These are phyloP conservation scores for Megaleporinus macrocephalus DNA, from an alignment of 2,113 vertebrate genomes.

Conservation along the genomic window DNA sequence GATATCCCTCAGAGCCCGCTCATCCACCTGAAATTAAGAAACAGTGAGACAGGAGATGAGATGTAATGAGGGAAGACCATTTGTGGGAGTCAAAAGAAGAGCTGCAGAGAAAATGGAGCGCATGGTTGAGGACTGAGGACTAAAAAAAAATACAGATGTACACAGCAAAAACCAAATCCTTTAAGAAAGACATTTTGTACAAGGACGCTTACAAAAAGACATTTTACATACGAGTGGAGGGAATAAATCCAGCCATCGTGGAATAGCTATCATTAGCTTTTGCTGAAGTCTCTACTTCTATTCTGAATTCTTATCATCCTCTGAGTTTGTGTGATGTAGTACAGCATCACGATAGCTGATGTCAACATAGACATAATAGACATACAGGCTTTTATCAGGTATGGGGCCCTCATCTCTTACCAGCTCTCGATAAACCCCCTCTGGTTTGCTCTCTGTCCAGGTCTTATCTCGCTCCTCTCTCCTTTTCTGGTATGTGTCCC, in stretches of 20 bases:
- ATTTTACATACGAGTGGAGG: neutral
- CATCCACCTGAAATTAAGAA: conserved; percentile 86
- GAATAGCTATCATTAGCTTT: neutral
- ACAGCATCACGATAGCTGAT: neutral
- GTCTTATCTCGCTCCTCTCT: conserved; percentile 76
- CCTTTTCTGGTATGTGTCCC: conserved; percentile 83
- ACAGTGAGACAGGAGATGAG: neutral
- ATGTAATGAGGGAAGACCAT: neutral
- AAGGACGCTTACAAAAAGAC: neutral
- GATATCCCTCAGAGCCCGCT: conserved; percentile 92
- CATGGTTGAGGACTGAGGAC: too few relatives aligned
- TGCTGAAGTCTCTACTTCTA: neutral
- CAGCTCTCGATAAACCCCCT: conserved; percentile 93
- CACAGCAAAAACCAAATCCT: neutral
- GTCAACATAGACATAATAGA: neutral
- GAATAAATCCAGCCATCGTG: neutral
- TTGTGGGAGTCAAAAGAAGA: neutral
- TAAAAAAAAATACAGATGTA: too few relatives aligned
- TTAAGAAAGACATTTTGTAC: neutral
- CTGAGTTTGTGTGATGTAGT: neutral
- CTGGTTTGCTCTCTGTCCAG: conserved; percentile 83
- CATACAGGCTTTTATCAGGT: neutral
- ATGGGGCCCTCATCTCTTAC: conserved; percentile 73
- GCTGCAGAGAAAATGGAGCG: neutral
- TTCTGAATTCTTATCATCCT: neutral